Evolutionary conservation across 1,140 invertebrate genomes (phyloP).

Genomic region (Nylanderia fulva): DNA sequence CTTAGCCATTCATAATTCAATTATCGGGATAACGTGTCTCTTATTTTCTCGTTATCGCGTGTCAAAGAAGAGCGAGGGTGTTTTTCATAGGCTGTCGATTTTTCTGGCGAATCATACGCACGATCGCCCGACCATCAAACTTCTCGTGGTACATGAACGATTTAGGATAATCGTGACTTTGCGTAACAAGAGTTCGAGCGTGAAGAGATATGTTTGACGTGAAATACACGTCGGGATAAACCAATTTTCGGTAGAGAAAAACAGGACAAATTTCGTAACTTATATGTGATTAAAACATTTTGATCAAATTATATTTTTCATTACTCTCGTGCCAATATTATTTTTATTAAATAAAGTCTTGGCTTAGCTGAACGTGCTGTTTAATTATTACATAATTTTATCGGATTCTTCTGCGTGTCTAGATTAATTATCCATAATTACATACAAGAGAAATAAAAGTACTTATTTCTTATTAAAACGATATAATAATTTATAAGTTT

Average conservation of each 20-base stretch:
- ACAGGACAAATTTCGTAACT: background rate
- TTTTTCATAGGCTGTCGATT: background rate
- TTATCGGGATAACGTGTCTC: background rate
- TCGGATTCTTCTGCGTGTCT: constrained; percentile 32
- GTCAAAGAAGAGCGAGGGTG: background rate
- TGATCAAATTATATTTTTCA: background rate
- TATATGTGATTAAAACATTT: background rate
- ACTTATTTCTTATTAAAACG: too few species aligned
- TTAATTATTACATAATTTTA: constrained; percentile 39
- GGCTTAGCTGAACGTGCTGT: constrained; percentile 21
- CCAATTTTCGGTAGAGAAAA: constrained; percentile 4
- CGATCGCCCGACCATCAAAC: background rate
- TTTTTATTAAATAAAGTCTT: constrained; percentile 23
- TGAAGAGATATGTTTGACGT: constrained; percentile 47
- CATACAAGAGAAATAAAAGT: too few species aligned
- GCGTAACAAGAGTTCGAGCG: constrained; percentile 27
- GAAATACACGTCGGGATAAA: constrained; percentile 9
- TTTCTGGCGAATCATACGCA: constrained; percentile 23
- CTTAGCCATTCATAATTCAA: constrained; percentile 34
- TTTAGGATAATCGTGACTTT: constrained; percentile 47
- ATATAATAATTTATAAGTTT: background rate
- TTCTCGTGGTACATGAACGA: constrained; percentile 10
- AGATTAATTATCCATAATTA: too few species aligned
- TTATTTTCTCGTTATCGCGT: too few species aligned
- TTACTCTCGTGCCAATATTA: background rate